Percentiles rank a stretch among this genome's conserved stretches.
Evolutionary conservation across 2,888 invertebrate genomes (phyloP).

Genomic region (Galerucella calmariensis): DNA sequence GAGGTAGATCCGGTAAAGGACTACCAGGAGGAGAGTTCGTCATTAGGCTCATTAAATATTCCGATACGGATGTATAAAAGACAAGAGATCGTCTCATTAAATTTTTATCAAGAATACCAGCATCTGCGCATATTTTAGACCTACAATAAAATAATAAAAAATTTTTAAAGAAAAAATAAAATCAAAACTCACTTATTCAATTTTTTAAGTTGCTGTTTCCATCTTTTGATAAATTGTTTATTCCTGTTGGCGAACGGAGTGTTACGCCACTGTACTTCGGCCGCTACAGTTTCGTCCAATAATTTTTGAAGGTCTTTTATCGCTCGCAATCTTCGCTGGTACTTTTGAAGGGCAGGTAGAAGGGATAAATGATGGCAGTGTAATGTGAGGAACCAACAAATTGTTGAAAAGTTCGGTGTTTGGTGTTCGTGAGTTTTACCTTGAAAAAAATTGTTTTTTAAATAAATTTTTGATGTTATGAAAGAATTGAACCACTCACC

Average conservation of each 20-base stretch:
- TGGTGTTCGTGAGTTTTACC: constrained; percentile 74
- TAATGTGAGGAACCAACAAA: constrained; percentile 96
- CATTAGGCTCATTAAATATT: constrained; percentile 77
- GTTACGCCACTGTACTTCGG: constrained; percentile 85
- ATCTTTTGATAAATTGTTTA: constrained; percentile 83
- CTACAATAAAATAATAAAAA: constrained; percentile 64
- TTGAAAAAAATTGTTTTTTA: constrained; percentile 50
- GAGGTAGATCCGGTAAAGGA: constrained; percentile 68
- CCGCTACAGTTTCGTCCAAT: constrained; percentile 83
- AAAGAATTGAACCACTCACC: constrained; percentile 64
- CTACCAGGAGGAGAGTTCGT: constrained; percentile 68
- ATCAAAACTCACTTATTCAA: constrained; percentile 70
- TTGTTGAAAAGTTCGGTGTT: constrained; percentile 92
- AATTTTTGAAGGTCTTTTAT: constrained; percentile 89
- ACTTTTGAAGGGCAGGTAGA: constrained; percentile 88
- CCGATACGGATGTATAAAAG: constrained; percentile 89
- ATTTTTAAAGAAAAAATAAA: background rate
- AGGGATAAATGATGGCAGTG: constrained; percentile 94
- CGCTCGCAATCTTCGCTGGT: constrained; percentile 78
- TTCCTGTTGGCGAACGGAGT: constrained; percentile 82
- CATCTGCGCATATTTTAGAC: constrained; percentile 92
- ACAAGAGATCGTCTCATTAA: constrained; percentile 84
- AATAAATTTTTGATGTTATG: too few relatives aligned
- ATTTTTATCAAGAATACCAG: constrained; percentile 86
- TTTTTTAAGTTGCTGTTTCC: constrained; percentile 87